Base-by-base conservation (phyloP, 2,113 vertebrate species). In the Lophotis ruficrista region DNA sequence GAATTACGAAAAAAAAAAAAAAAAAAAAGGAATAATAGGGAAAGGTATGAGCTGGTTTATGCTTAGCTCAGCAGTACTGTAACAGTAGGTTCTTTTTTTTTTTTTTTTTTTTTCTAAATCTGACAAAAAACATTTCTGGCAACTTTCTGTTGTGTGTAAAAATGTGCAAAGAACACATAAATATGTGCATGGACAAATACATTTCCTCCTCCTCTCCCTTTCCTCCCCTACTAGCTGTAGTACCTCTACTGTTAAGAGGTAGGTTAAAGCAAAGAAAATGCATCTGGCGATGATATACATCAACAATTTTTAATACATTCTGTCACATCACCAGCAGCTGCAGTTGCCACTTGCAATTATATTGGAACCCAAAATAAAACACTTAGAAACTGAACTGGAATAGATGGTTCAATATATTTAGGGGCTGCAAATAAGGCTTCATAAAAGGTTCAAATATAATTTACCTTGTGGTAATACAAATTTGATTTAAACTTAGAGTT, bases 301-400 rank as follows among this genome's bases (percentile, higher is more conserved):
- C 71, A 87, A 80, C 48, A 60, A 50, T 56, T 90, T 94, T 95
- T 87, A 79, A 94, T 92, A 58, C 16, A 71, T 21, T 82, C 51
- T 81, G 85, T 96, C 84, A 84, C 10, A 75, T 83, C 81, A 68
- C 72, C 79, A 78, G 92, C 86, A 96, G 93, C 91, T 84, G 56
- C 21, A 79, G 43, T 94, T 87, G 93, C 82, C 88, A 48, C 33
- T 93, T 62, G 80, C 70, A 92, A 69, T 94, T 96, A 73, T 48
- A 86, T 79, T 70, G 84, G 58, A 61, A 30, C 38, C 24, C 80
- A 94, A 87, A 96, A 90, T 12, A 97, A 96, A 97, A 66, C 51
- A 62, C 43, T 38, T 69, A 82, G 62, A 93, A 94, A 93, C 75
- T 47, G 51, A 94, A 56, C 84, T 86, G 87, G 43, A 64, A 83